These are phyloP conservation scores for Anthoscopus minutus DNA, from an alignment of 2,113 vertebrate genomes.

Conservation along the genomic window DNA sequence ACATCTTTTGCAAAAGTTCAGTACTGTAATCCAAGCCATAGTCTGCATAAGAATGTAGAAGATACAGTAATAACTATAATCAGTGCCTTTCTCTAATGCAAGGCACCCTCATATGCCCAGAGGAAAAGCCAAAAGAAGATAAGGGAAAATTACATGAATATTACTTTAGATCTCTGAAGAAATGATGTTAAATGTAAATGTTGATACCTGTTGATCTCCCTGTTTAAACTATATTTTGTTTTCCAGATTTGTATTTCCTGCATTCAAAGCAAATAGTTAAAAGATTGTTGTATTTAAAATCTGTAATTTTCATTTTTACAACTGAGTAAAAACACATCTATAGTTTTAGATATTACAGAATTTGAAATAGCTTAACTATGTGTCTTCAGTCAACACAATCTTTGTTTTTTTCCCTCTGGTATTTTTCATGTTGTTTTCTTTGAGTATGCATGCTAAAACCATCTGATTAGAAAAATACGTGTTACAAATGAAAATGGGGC, in stretches of 20 bases:
- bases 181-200: background rate
- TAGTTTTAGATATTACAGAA: background rate
- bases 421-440: background rate
- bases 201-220: background rate
- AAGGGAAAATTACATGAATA: background rate
- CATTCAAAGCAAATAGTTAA: background rate
- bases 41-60: background rate
- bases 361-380: background rate
- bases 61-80: background rate
- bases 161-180: background rate
- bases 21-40: background rate
- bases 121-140: background rate
- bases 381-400: background rate
- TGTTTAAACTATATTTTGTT: background rate
- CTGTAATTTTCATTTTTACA: background rate
- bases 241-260: background rate
- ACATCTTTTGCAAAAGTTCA: background rate
- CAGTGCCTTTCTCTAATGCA: background rate
- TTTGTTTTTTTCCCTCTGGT: background rate
- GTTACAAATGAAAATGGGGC: background rate
- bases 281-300: background rate
- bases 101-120: background rate
- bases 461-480: background rate
- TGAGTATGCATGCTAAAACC: background rate
- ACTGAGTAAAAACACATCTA: background rate